Conservation (phyloP, 1,140 invertebrate genomes). For the Choristoneura fumiferana region DNA sequence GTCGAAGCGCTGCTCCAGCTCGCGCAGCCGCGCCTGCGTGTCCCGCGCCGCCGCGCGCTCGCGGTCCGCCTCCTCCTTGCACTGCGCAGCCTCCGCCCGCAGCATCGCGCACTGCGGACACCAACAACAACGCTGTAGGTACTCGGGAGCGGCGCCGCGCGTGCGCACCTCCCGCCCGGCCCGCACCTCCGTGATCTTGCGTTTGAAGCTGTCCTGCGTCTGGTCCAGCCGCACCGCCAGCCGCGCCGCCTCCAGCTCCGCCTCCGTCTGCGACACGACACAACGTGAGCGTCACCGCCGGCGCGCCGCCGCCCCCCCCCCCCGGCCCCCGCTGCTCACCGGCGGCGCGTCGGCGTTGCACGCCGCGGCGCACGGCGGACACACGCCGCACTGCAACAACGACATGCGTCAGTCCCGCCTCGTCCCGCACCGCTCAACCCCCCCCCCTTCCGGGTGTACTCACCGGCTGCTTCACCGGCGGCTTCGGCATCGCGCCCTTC, state of each 20-base stretch:
- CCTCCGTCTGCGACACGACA: slow-evolving; percentile 2
- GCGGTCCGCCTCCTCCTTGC: slow-evolving; percentile 18
- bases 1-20: slow-evolving; percentile 20
- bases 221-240: slow-evolving; percentile 13
- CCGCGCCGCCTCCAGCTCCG: slow-evolving; percentile 17
- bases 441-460: too few relatives aligned
- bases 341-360: slow-evolving; percentile 19
- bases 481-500: too few relatives aligned
- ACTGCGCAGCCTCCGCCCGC: not conserved
- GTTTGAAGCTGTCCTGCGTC: slow-evolving; percentile 15
- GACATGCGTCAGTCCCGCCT: not conserved
- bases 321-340: not conserved
- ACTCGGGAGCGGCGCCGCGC: too few relatives aligned
- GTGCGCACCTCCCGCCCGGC: too few relatives aligned
- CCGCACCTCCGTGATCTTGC: slow-evolving; percentile 19
- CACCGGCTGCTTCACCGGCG: too few relatives aligned
- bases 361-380: slow-evolving; percentile 17
- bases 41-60: not conserved
- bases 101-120: slow-evolving; percentile 10
- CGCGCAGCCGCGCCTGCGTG: not conserved
- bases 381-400: slow-evolving; percentile 16
- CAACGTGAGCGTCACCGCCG: not conserved
- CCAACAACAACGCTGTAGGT: too few relatives aligned
- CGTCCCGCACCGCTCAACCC: too few relatives aligned
- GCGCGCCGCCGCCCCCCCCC: not conserved